Evolutionary conservation across 2,113 vertebrate genomes (phyloP), one percentile per base, ranked within the genome.

Genomic region (Cisticola juncidis): DNA sequence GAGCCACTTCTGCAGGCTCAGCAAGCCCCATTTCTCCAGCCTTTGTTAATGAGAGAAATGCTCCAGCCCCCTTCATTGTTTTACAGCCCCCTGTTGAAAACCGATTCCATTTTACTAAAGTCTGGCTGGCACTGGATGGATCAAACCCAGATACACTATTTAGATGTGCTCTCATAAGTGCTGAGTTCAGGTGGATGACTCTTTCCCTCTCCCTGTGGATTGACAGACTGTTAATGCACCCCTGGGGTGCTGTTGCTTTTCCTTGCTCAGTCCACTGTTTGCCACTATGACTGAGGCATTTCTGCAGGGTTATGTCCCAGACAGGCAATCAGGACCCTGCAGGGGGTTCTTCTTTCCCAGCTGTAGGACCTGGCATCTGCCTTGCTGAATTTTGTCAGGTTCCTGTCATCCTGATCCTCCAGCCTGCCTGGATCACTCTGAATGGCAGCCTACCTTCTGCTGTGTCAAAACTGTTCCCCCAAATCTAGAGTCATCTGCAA

Each of bases 231-330:
- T 47, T 44, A 20, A 62, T 25, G 31, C 8, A 47, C 6, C 23
- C 47, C 17, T 36, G 44, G 21, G 12, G 4, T 36, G 47, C 45
- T 50, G 8, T 16, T 56, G 33, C 3, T 21, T 60, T 77, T 51
- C n/a, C 36, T 58, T n/a, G 22, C 16, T 14, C 50, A n/a, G 33
- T 1, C 9, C 38, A 4, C 13, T 26, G 9, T 38, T 42, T 58
- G 44, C 33, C 6, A 4, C 38, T 17, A 12, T 0, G 1, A 11
- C 23, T 2, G 4, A 11, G 28, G 2, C 25, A 53, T 69, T 90
- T 68, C 48, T 89, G 23, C 35, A 38, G 54, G 31, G 7, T 24
- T 65, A 4, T 20, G 53, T 12, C 4, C 23, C 23, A 44, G n/a
- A 33, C 24, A 54, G 20, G 8, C 72, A 68, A n/a, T 14, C 62